Evolutionary conservation across 2,888 invertebrate species (phyloP).

Genomic region (Drosophila meridionalis): DNA sequence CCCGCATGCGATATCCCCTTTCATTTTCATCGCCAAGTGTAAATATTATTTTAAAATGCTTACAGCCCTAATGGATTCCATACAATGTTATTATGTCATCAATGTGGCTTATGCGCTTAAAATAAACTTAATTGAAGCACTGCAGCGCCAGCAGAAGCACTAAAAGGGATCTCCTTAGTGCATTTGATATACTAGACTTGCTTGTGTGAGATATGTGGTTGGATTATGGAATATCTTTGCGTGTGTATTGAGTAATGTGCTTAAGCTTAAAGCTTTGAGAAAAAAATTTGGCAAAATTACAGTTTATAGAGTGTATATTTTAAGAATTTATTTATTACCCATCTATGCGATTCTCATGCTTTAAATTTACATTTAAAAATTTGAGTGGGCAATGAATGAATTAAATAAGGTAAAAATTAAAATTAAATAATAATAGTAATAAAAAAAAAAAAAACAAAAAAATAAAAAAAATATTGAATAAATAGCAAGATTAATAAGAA

Average conservation of each 20-base stretch:
- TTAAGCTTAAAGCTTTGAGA: not conserved
- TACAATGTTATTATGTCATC: constrained; percentile 56
- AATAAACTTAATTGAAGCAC: constrained; percentile 20
- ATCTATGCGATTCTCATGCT: not conserved
- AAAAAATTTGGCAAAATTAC: not conserved
- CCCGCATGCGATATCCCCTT: constrained; percentile 57
- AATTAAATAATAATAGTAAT: not conserved
- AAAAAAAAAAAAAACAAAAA: not conserved
- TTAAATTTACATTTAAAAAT: not conserved
- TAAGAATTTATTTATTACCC: not conserved
- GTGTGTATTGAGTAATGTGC: not conserved
- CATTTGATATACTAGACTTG: not conserved
- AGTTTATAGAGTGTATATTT: not conserved
- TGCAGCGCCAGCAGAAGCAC: constrained; percentile 10
- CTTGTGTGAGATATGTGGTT: not conserved
- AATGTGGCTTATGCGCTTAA: constrained; percentile 38
- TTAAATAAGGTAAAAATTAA: not conserved
- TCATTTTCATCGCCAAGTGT: constrained; percentile 30
- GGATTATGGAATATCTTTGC: not conserved
- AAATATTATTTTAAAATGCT: constrained; percentile 40
- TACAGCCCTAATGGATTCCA: constrained; percentile 42
- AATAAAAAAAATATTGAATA: not conserved
- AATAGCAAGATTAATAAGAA: no score
- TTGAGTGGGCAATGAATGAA: not conserved
- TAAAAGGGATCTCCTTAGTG: constrained; percentile 1